Evolutionary conservation across 2,113 vertebrate species (phyloP), one percentile per base, ranked within the genome.

Genomic region (Brachionichthys hirsutus): DNA sequence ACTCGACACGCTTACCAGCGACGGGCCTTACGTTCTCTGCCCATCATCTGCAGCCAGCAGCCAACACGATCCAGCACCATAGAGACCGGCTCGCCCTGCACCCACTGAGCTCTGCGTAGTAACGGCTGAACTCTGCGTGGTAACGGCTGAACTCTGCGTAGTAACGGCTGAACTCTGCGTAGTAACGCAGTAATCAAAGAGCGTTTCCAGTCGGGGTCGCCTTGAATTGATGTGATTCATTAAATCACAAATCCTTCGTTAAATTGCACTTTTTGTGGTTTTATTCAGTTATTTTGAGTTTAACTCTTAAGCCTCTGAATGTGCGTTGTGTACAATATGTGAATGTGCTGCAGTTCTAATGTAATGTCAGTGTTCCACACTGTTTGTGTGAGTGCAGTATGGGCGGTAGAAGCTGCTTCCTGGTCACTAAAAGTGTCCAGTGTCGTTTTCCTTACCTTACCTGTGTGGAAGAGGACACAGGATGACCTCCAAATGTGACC

Each of bases 1-100:
- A 0, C 90, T 99, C 48, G 81, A 84, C 57, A 91, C 88, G 3
- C 86, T 97, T 75, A 91, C 92, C 38, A 77, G 78, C 0, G 90
- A 94, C 36, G 0, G 62, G 49, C 69, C 84, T 0, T 94, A 85
- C 55, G 9, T 87, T 1, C 88, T 94, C 34, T 97, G 95, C 75
- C 91, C 87, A 0, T 80, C 92, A 1, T 82, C 90, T 1, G 72
- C 10, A 2, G n/a, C n/a, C n/a, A 64, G 72, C 76, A 83, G 78
- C 82, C 87, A 88, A 65, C 85, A 87, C 45, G 85, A 87, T 1
- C 60, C 77, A 14, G 17, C 3, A 3, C 35, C 24, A 6, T 9
- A 9, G 10, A 24, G 62, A 38, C 48, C 2, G n/a, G 13, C 30
- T 45, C 47, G 6, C 22, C 4, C 3, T 12, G 38, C 53, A 14